These are phyloP conservation scores for Gallirallus australis DNA, from an alignment of 2,797 vertebrate genomes.

Conservation along the genomic window DNA sequence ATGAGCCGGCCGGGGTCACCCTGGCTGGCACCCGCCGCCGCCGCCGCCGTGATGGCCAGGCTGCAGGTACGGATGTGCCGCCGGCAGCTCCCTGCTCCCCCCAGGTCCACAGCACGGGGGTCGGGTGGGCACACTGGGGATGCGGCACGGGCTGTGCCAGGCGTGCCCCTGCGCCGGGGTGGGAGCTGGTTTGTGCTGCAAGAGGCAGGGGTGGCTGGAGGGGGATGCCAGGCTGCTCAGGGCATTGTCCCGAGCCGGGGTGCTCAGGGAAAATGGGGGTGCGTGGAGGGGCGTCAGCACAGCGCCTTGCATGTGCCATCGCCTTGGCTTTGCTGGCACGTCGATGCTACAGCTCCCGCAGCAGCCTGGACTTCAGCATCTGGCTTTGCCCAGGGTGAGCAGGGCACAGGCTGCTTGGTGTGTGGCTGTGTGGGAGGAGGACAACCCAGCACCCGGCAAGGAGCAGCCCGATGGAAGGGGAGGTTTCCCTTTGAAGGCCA, in stretches of 20 bases:
- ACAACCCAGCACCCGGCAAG: neutral
- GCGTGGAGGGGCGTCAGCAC: neutral
- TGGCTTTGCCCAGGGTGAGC: neutral
- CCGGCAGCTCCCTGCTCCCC: rapidly evolving
- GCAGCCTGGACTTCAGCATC: neutral
- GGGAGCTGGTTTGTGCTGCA: neutral
- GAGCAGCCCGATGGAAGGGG: neutral
- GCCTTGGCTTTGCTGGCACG: neutral
- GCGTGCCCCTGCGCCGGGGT: rapidly evolving
- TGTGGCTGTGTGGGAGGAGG: neutral
- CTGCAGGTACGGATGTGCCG: neutral
- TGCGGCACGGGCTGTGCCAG: neutral
- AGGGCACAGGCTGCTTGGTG: neutral
- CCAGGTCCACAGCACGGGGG: neutral
- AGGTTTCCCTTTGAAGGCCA: neutral
- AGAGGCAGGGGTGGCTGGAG: neutral
- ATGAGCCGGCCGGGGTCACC: neutral
- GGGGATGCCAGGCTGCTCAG: neutral
- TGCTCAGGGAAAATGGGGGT: neutral
- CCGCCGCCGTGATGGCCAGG: neutral
- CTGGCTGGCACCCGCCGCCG: neutral
- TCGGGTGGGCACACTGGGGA: rapidly evolving
- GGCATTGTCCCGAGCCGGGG: rapidly evolving
- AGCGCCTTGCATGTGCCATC: neutral
- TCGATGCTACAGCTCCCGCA: rapidly evolving